Evolutionary conservation across 2,888 invertebrate genomes (phyloP), one percentile per base, ranked within the genome.

Genomic region (Calliphora vomitoria): DNA sequence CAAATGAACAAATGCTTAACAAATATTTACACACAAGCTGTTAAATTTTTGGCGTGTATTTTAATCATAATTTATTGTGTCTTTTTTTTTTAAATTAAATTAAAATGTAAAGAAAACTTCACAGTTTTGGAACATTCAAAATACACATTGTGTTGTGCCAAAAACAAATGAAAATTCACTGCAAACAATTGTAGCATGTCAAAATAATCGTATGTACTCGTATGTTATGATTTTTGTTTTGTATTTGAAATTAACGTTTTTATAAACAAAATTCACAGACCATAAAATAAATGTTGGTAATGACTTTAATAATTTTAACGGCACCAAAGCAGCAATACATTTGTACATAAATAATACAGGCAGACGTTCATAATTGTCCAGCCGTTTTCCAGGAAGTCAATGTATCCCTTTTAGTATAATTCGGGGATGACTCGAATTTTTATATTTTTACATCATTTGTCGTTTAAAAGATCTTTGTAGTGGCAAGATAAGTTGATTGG

Each of bases 251-350:
- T 47, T 47, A 69, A 69, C 15, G 15, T 74, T 82, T 31, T 55
- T 68, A 55, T 82, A 47, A 82, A 62, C 38, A 20, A 66, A 86
- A 74, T 50, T 78, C 78, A 78, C 81, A 86, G 85, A 86, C 82
- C 82, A 74, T 78, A 82, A 86, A 86, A 82, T 66, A 50, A 58
- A 78, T 86, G 82, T 72, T 86, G 72, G 66, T 78, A 82, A 82
- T 86, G 85, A 82, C 85, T 85, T 85, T 75, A 68, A 79, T 44
- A 80, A 71, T 62, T 25, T 75, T 69, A 83, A 83, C 78, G 64
- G 71, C 78, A 83, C 38, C 55, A 58, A 55, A 8, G 6, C 41
- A 66, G 4, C 76, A 25, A 44, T n/a, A 15, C 31, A 50, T 15
- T 31, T 13, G 11, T 11, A 11, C 11, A 44, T 11, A 11, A 10